These are phyloP conservation scores for Myrmecobius fasciatus DNA, from an alignment of 2,113 vertebrate genomes.

Conservation along the genomic window DNA sequence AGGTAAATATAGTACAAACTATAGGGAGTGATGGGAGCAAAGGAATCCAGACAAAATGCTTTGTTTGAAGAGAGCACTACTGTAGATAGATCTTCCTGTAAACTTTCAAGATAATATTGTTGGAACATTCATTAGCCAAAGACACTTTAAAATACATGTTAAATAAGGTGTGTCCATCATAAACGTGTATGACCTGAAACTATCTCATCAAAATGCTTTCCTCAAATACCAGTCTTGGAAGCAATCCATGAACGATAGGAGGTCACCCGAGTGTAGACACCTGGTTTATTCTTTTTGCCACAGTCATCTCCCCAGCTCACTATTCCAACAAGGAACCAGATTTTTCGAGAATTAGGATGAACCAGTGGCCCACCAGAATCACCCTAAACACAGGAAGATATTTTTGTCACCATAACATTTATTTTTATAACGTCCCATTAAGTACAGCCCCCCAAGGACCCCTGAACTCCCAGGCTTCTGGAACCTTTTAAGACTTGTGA, in stretches of 20 bases:
- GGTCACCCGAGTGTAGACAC: slow-evolving; percentile 85
- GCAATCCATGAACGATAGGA: slow-evolving; percentile 85
- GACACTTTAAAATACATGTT: slow-evolving; percentile 45
- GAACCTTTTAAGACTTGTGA: background rate
- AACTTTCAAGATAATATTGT: background rate
- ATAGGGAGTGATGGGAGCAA: background rate
- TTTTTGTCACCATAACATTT: slow-evolving; percentile 23
- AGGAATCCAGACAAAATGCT: background rate
- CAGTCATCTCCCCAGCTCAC: slow-evolving; percentile 90
- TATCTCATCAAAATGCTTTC: background rate
- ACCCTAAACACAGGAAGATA: slow-evolving; percentile 81
- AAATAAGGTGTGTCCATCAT: slow-evolving; percentile 46
- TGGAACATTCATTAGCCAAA: background rate
- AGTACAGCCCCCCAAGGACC: background rate
- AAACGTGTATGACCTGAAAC: slow-evolving; percentile 25
- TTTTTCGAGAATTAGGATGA: slow-evolving; percentile 79
- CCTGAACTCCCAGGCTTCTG: background rate
- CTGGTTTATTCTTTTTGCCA: slow-evolving; percentile 87
- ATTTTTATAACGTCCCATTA: background rate
- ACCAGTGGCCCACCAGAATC: slow-evolving; percentile 90
- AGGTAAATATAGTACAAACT: background rate
- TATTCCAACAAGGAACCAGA: slow-evolving; percentile 85
- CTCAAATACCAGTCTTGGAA: slow-evolving; percentile 70
- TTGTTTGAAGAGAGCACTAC: background rate
- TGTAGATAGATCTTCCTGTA: background rate